These are phyloP conservation scores for Palythoa heliodiscus DNA, from an alignment of 92 coral and sea anemone genomes.

Conservation along the genomic window DNA sequence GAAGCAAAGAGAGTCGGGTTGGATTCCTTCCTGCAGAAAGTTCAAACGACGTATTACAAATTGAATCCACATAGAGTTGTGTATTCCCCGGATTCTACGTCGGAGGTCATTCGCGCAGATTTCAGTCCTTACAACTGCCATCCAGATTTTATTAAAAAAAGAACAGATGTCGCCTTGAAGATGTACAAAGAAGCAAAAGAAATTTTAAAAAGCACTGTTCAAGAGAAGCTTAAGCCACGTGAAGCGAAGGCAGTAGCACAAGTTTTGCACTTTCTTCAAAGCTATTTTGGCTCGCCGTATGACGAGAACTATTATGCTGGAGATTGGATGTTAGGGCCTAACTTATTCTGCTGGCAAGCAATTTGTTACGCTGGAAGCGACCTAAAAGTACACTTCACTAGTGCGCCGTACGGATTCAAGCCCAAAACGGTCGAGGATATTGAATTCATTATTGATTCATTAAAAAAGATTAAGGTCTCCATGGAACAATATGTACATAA, in stretches of 20 bases:
- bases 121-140: conserved; percentile 95
- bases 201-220: conserved; percentile 42
- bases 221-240: conserved; percentile 72
- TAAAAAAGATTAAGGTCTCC: conserved; percentile 66
- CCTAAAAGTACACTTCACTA: conserved; percentile 71
- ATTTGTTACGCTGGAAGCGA: conserved; percentile 87
- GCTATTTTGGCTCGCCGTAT: conserved; percentile 92
- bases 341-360: conserved; percentile 87
- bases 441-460: conserved; percentile 74
- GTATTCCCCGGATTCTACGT: conserved; percentile 72
- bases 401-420: conserved; percentile 57
- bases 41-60: conserved; percentile 71
- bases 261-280: conserved; percentile 83
- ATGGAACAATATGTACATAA: conserved; percentile 81
- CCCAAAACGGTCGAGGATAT: conserved; percentile 78
- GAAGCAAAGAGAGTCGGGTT: conserved; percentile 78
- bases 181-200: conserved; percentile 54
- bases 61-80: conserved; percentile 78
- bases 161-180: conserved; percentile 73
- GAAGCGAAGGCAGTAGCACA: conserved; percentile 87
- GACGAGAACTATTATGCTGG: conserved; percentile 98
- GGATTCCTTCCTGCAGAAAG: conserved; percentile 64
- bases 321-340: conserved; percentile 97
- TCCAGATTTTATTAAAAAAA: conserved; percentile 73
- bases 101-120: conserved; percentile 43